Evolutionary conservation across 1,140 invertebrate genomes (phyloP).

Genomic region (Drusus annulatus): DNA sequence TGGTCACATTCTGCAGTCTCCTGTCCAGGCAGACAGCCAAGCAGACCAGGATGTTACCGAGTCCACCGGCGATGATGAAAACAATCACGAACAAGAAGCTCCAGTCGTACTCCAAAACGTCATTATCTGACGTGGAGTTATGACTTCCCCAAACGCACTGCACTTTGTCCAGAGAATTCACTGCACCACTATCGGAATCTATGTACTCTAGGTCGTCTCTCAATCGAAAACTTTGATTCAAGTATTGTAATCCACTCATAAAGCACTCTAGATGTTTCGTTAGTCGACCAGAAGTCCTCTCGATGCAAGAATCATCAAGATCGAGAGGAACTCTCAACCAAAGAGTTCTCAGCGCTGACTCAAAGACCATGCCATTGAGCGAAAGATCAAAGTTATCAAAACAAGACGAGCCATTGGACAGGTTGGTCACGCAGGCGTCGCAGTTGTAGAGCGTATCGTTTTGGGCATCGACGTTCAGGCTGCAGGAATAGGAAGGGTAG

Average conservation of each 20-base stretch:
- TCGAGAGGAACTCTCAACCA: constrained; percentile 65
- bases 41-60: constrained; percentile 94
- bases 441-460: constrained; percentile 69
- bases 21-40: constrained; percentile 89
- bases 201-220: constrained; percentile 45
- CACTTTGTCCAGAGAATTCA: constrained; percentile 32
- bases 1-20: constrained; percentile 92
- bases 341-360: constrained; percentile 65
- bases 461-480: constrained; percentile 65
- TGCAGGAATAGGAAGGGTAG: constrained; percentile 61
- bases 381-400: constrained; percentile 66
- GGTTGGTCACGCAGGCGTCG: constrained; percentile 61
- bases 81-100: constrained; percentile 46
- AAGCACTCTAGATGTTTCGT: constrained; percentile 62
- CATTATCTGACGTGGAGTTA: background rate
- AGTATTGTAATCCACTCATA: constrained; percentile 57
- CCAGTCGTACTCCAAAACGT: constrained; percentile 50
- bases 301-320: constrained; percentile 32
- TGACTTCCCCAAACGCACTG: constrained; percentile 34
- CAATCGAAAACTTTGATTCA: constrained; percentile 66
- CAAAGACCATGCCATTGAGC: constrained; percentile 63
- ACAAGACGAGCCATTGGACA: constrained; percentile 62
- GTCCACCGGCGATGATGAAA: constrained; percentile 77
- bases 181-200: constrained; percentile 4
- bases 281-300: constrained; percentile 61